Evolutionary conservation across 2,797 vertebrate species (phyloP).

Genomic region (Helarctos malayanus): DNA sequence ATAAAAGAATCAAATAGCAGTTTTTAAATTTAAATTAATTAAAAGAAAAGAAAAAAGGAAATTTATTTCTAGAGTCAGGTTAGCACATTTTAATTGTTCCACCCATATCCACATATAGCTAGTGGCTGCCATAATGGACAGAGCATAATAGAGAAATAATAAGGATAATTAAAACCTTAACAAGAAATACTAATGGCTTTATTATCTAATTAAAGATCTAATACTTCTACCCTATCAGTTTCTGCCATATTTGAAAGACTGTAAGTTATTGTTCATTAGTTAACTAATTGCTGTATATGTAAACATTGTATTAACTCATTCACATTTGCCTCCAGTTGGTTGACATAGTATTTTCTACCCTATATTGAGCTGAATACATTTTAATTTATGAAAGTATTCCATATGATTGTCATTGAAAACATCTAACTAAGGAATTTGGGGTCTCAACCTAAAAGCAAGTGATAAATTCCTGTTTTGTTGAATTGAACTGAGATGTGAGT

Average conservation of each 20-base stretch:
- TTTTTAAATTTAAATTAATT: slow-evolving; percentile 46
- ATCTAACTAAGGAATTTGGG: background rate
- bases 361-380: background rate
- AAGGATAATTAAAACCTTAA: slow-evolving; percentile 72
- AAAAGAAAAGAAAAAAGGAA: slow-evolving; percentile 24
- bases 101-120: background rate
- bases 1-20: background rate
- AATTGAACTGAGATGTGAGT: background rate
- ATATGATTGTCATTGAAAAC: background rate
- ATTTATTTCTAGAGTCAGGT: background rate
- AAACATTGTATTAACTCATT: background rate
- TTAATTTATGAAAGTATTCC: slow-evolving; percentile 5
- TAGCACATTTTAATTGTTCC: slow-evolving; percentile 13
- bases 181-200: slow-evolving; percentile 9
- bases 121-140: slow-evolving; percentile 5
- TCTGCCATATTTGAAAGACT: slow-evolving; percentile 9
- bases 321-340: background rate
- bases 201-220: slow-evolving; percentile 55
- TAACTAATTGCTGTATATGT: slow-evolving; percentile 38
- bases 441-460: background rate
- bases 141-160: slow-evolving; percentile 49
- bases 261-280: slow-evolving; percentile 17
- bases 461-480: background rate
- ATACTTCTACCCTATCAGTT: background rate
- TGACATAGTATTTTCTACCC: slow-evolving; percentile 15